These are phyloP conservation scores for Medauroidea extradentata DNA, from an alignment of 1,140 invertebrate species.

Conservation along the genomic window DNA sequence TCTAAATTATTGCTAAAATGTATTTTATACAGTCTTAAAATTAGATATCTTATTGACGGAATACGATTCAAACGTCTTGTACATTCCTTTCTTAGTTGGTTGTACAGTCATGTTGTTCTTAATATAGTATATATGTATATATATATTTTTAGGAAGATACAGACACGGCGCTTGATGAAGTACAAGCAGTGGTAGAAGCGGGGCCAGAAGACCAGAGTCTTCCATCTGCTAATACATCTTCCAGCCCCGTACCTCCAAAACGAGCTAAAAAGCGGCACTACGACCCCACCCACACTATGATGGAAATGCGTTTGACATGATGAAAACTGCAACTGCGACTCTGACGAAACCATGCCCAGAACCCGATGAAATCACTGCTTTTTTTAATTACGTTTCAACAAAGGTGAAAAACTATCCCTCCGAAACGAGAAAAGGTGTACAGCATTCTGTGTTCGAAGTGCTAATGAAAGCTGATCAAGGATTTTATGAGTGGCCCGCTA, in stretches of 20 bases:
- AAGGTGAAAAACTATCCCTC: background rate
- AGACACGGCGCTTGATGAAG: too few species aligned
- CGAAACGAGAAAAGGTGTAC: background rate
- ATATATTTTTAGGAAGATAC: too few species aligned
- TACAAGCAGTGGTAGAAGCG: too few species aligned
- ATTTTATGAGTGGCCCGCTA: background rate
- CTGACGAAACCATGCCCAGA: background rate
- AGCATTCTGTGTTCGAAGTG: background rate
- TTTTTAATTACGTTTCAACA: background rate
- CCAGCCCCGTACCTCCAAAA: background rate
- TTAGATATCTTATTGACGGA: too few species aligned
- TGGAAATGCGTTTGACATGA: background rate
- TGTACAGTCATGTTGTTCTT: too few species aligned
- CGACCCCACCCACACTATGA: background rate
- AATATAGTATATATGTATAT: too few species aligned
- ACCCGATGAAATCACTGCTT: background rate
- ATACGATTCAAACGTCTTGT: too few species aligned
- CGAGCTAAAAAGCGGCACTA: background rate
- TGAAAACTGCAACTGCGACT: background rate
- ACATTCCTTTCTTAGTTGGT: too few species aligned
- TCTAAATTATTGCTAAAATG: too few species aligned
- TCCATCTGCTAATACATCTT: background rate
- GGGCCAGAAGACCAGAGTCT: too few species aligned
- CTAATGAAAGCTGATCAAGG: constrained; percentile 1
- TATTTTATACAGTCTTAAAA: too few species aligned